phyloP scores from a whole-genome alignment of 2,888 invertebrate species.

The Entomobrya proxima region DNA sequence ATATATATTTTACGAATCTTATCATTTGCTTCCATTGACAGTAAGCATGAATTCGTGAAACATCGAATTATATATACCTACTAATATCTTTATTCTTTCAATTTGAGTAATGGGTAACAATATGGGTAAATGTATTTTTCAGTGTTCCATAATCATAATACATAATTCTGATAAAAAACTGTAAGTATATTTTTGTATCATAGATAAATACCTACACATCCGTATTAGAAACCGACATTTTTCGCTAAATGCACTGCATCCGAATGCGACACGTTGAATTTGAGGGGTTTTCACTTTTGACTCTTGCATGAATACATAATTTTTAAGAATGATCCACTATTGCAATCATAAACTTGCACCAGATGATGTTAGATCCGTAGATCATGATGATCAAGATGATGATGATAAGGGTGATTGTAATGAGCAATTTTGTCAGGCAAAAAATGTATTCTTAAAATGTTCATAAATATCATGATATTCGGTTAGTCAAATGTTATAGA shows the following conservation, averaged over 20 bases:
- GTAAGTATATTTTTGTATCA: slow-evolving; percentile 16
- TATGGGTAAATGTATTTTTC: no score
- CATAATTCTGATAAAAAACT: no score
- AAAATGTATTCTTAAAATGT: neutral
- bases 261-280: slow-evolving; percentile 51
- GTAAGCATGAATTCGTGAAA: neutral
- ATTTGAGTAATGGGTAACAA: no score
- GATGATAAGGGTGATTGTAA: slow-evolving; percentile 16
- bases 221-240: neutral
- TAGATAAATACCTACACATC: slow-evolving; percentile 19
- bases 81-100: no score
- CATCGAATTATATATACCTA: no score
- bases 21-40: neutral
- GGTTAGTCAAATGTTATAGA: no score
- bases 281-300: slow-evolving; percentile 19
- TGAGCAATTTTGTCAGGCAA: slow-evolving; percentile 5
- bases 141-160: no score
- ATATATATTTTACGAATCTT: no score
- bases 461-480: neutral
- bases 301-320: slow-evolving; percentile 29
- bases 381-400: slow-evolving; percentile 2
- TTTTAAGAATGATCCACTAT: slow-evolving; percentile 30
- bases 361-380: neutral
- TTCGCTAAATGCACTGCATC: slow-evolving; percentile 34
- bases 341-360: slow-evolving; percentile 22